Evolutionary conservation across 2,113 vertebrate species (phyloP).

Genomic region (Panurus biarmicus): DNA sequence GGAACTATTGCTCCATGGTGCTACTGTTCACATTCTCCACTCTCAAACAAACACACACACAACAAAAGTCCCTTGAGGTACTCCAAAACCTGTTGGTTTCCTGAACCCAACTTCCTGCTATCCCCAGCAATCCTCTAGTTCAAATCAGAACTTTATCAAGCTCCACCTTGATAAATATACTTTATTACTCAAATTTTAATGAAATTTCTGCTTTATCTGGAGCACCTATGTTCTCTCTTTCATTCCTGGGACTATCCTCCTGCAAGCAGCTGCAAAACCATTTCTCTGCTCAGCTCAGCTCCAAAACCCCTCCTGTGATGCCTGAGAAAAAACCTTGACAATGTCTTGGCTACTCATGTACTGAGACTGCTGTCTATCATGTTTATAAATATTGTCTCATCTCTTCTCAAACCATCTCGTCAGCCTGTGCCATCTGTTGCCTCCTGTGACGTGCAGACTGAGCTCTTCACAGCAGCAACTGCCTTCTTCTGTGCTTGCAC

Average conservation of each 20-base stretch:
- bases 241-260: neutral
- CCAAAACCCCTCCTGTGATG: neutral
- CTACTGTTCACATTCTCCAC: neutral
- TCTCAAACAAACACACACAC: neutral
- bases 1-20: neutral
- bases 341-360: slow-evolving; percentile 28
- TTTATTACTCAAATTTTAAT: neutral
- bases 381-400: slow-evolving; percentile 63
- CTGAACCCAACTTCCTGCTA: neutral
- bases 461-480: slow-evolving; percentile 24
- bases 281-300: neutral
- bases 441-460: slow-evolving; percentile 41
- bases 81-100: neutral
- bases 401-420: slow-evolving; percentile 16
- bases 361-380: slow-evolving; percentile 58
- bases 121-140: neutral
- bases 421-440: slow-evolving; percentile 54
- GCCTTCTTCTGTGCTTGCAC: slow-evolving; percentile 6
- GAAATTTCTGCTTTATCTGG: neutral
- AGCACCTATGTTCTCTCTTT: neutral
- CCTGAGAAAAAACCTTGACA: slow-evolving; percentile 4
- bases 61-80: neutral
- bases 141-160: neutral
- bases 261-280: slow-evolving; percentile 13
- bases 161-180: neutral